Base-by-base conservation (phyloP, 1,140 invertebrate species). In the Sycophila sp. region DNA sequence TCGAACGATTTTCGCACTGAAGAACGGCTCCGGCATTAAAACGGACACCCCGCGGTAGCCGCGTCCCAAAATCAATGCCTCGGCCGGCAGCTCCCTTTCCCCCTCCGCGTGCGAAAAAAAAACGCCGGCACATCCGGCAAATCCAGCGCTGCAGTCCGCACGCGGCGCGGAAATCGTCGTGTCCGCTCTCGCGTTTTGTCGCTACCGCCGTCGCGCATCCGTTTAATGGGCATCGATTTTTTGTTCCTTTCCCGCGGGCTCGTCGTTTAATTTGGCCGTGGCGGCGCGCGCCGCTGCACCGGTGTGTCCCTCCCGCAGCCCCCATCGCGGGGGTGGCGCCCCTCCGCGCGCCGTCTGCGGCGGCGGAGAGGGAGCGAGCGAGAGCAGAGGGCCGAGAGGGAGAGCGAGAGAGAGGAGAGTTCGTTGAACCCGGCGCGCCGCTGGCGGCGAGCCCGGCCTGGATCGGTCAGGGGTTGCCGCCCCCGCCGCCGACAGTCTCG, bases 361-460 rank as follows among this genome's bases (percentile, higher is more conserved):
- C 19, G 49, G 64, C n/a, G 49, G 62, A 36, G 67, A 45, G 53
- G 49, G 4, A 26, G 55, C 45, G 32, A 62, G 28, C 30, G 40
- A 38, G 8, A 26, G 24, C 30, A 55, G 69, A 17, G 19, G 17
- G 42, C 42, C 7, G 40, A 53, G 69, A 65, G 66, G 45, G 58
- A 59, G 10, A 22, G 53, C 45, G 36, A 60, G 17, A 40, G 38
- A 34, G 2, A 24, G 13, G 53, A 55, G 68, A 73, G 74, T 76
- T 80, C 77, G 76, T 81, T 77, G 75, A 78, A 78, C 75, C 72
- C 72, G 72, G 73, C 49, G 71, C 59, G 38, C 66, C 67, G 76
- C 67, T 76, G 75, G 77, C 74, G 74, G 76, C 73, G 79, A 70
- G 75, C 74, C 74, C 75, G 73, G 72, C 74, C 74, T 75, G 73